A percentile compares a stretch with the other conserved stretches of the same genome.
phyloP scores from a whole-genome alignment of 2,888 invertebrate species.

The Dasysyrphus albostriatus region DNA sequence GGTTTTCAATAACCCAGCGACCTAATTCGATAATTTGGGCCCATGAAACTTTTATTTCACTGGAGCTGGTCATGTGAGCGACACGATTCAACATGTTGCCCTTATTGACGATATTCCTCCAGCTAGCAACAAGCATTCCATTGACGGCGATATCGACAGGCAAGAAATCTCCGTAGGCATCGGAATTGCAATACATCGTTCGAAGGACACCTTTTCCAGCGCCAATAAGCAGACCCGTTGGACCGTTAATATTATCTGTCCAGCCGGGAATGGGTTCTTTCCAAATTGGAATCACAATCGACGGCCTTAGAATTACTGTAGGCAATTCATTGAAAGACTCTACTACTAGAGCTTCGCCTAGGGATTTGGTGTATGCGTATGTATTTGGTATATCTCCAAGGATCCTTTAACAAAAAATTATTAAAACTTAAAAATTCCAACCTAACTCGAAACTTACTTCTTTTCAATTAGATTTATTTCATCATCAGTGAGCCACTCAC shows the following conservation, averaged over 20 bases:
- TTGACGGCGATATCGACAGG: conserved; percentile 93
- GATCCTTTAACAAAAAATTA: conserved; percentile 84
- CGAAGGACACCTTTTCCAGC: conserved; percentile 95
- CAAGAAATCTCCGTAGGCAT: conserved; percentile 91
- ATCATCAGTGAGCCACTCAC: conserved; percentile 92
- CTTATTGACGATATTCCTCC: conserved; percentile 79
- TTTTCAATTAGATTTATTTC: conserved; percentile 87
- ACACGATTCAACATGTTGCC: conserved; percentile 84
- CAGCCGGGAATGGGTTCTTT: conserved; percentile 93
- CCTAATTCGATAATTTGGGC: conserved; percentile 93
- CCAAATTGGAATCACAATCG: conserved; percentile 95
- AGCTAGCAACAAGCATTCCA: conserved; percentile 84
- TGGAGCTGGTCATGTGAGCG: conserved; percentile 91
- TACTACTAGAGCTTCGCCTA: conserved; percentile 93
- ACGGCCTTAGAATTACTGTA: conserved; percentile 92
- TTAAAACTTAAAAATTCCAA: background rate
- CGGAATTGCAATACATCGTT: conserved; percentile 93
- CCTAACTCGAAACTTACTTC: conserved; percentile 82
- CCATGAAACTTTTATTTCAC: conserved; percentile 94
- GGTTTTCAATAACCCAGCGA: conserved; percentile 89
- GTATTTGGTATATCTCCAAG: conserved; percentile 93
- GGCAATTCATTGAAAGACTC: conserved; percentile 92
- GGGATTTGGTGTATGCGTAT: conserved; percentile 95
- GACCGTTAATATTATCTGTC: conserved; percentile 98
- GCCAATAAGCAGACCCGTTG: conserved; percentile 91